These are phyloP conservation scores for Actinernus sp. DNA, from an alignment of 92 coral and sea anemone species.

Conservation along the genomic window DNA sequence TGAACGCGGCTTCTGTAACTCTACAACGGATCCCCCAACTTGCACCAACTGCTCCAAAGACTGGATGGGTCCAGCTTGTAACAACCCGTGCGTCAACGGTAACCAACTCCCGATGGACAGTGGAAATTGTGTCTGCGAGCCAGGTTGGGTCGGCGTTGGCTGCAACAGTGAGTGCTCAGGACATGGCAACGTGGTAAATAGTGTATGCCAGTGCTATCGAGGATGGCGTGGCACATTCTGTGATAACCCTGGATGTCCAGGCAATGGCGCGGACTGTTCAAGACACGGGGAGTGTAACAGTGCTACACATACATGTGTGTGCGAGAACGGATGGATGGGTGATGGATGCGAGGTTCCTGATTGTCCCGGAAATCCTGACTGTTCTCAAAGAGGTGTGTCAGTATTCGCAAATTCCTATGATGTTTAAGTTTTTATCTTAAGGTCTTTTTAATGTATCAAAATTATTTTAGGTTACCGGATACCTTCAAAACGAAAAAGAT, in stretches of 20 bases:
- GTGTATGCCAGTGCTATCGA: slow-evolving; percentile 74
- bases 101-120: slow-evolving; percentile 95
- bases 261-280: slow-evolving; percentile 82
- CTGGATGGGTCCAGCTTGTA: slow-evolving; percentile 98
- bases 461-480: too few species aligned
- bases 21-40: slow-evolving; percentile 79
- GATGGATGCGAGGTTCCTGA: slow-evolving; percentile 95
- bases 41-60: slow-evolving; percentile 84
- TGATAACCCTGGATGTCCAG: slow-evolving; percentile 97
- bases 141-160: slow-evolving; percentile 93
- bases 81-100: slow-evolving; percentile 90
- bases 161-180: slow-evolving; percentile 98
- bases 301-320: slow-evolving; percentile 87
- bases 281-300: slow-evolving; percentile 97
- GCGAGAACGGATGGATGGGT: slow-evolving; percentile 95
- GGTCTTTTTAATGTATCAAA: not conserved
- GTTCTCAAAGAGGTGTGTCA: slow-evolving; percentile 81
- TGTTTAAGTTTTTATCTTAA: not conserved
- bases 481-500: too few species aligned
- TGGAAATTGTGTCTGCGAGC: slow-evolving; percentile 88
- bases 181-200: slow-evolving; percentile 76
- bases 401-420: too few species aligned
- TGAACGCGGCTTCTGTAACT: slow-evolving; percentile 87
- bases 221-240: slow-evolving; percentile 98
- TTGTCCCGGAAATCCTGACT: slow-evolving; percentile 97